Base-by-base conservation (phyloP, 2,888 invertebrate genomes). In the Chrysodeixis includens region DNA sequence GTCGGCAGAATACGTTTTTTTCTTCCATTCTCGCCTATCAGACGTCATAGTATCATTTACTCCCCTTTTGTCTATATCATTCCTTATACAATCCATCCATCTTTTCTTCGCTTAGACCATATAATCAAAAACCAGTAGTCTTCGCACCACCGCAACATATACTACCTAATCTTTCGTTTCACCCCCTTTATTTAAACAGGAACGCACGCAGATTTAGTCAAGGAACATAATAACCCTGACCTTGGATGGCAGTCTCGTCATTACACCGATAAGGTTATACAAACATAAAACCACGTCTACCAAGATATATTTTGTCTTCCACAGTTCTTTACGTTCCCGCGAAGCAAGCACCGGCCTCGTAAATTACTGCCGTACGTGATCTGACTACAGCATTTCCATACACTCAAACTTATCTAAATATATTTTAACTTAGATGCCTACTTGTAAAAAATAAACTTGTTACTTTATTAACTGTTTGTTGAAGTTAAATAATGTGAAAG, bases 281-380 rank as follows among this genome's bases (percentile, higher is more conserved):
- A 49, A 46, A 58, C 18, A 51, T 49, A 58, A 18, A 49, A 49
- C 40, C 46, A 20, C 10, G 46, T 49, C 46, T 49, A 18, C 46
- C 20, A 58, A 60, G 56, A 64, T 57, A 58, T 62, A 65, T 64
- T 53, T n/a, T 49, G 20, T 49, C 20, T 49, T 49, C 61, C 51
- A 60, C 67, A 71, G 61, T 69, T 64, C 46, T 73, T 69, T 71
- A 63, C 68, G 62, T 78, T 76, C 75, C 71, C 66, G 64, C 74
- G 72, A 60, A 67, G 60, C 66, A 67, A 73, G 75, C 66, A 70
- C 65, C 69, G 72, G 67, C 66, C 67, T 75, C 84, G 79, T 84
- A 83, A 82, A 83, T 85, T 76, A 79, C 79, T 53, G 66, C 52
- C 66, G 70, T 62, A 82, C 85, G 84, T 84, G 84, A 77, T 59